Evolutionary conservation across 2,797 vertebrate genomes (phyloP), one percentile per base, ranked within the genome.

Genomic region (Sebastes kiyomatsui): DNA sequence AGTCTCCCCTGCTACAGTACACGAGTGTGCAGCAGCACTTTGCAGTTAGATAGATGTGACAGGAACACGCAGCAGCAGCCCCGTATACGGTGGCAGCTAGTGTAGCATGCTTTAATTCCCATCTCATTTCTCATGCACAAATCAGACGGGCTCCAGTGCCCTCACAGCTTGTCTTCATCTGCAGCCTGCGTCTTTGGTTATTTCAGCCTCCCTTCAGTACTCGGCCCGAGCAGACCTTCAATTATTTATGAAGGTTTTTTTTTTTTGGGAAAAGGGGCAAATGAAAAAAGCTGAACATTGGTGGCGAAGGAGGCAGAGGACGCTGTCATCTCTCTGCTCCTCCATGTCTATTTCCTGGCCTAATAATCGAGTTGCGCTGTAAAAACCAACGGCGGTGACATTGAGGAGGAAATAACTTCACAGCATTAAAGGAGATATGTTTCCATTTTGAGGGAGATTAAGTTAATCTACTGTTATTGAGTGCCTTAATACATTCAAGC

Each of bases 391-490:
- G 38, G 56, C 79, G 52, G 30, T 77, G 90, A 87, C 89, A 82
- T 42, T 35, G 78, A 86, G 87, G 87, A 84, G 81, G 77, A 85
- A 91, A 88, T 80, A 90, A 79, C 82, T 88, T 80, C 38, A 71
- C 76, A 61, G 85, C 86, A 88, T 92, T 93, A 90, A 80, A 89
- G 79, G 66, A 88, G 73, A 82, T 86, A 74, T 80, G 74, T 86
- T 88, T 91, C 86, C 85, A 89, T 92, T 92, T 85, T 78, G 69
- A 83, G 84, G 71, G 80, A 87, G 70, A 91, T 93, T 92, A 92
- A 92, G 82, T 89, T 68, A 93, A 93, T 94, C 89, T 91, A 38
- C 79, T 68, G 82, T 89, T 91, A 93, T 85, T 89, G 86, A 91
- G 83, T 76, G 82, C 69, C 67, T 86, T 92, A 88, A 93, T 94